Base-by-base conservation (phyloP, 2,113 vertebrate species). In the Python bivittatus region DNA sequence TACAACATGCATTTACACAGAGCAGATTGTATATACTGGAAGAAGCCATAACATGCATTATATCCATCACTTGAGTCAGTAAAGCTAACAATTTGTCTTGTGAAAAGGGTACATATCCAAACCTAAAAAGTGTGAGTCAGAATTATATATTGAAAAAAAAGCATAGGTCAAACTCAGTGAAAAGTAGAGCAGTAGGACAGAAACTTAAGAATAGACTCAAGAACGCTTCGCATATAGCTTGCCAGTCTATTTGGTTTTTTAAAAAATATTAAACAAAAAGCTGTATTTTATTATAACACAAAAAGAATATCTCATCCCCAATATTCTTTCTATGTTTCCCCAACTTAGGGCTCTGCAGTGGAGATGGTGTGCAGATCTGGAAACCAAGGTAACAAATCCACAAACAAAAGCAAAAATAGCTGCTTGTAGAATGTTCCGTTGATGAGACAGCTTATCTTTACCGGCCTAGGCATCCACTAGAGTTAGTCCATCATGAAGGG, bases 401-500 rank as follows among this genome's bases (percentile, higher is more conserved):
- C 33, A 42, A 60, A 95, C 90, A 95, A 94, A 93, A 88, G 61
- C 57, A 23, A 91, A 89, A 48, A 57, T 15, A 92, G 11, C 42
- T 33, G 54, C 0, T 0, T 89, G 83, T 84, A 91, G 2, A 0
- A 38, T 56, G 53, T 86, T 6, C 1, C 42, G 22, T 17, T 2
- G 0, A 85, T 57, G 27, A 92, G 72, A 87, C 8, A 92, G n/a
- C 54, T 7, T 79, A 52, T 88, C 90, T 44, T 33, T 7, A 10
- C 23, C 68, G 64, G 90, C 0, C 13, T 98, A 99, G 42, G 98
- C 97, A 68, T 99, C 98, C 84, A 99, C 97, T 13, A 99, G 96
- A 0, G 99, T 99, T 91, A 99, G 98, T 7, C 99, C 99, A 0
- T 99, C 98, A 0, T 99, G 98, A 95, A 99, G 94, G 0, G 99